These are phyloP conservation scores for Leptothorax acervorum DNA, from an alignment of 2,888 invertebrate genomes.

Conservation along the genomic window DNA sequence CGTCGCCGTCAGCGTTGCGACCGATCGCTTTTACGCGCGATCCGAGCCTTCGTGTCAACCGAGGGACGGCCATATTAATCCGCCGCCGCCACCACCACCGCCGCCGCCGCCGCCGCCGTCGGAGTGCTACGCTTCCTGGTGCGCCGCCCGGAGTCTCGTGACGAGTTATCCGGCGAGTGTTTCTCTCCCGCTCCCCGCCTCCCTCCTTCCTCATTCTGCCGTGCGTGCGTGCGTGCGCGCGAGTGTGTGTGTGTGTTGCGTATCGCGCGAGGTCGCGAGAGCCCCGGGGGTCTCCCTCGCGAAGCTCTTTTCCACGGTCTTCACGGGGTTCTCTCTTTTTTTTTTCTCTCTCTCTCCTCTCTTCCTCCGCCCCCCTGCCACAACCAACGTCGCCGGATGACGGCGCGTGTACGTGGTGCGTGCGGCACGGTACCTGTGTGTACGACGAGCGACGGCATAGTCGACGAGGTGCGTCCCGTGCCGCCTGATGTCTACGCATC, in stretches of 20 bases:
- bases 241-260: constrained; percentile 8
- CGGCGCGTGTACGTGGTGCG: constrained; percentile 72
- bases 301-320: background rate
- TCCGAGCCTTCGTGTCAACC: constrained; percentile 72
- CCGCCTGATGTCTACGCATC: constrained; percentile 73
- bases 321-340: background rate
- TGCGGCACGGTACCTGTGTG: constrained; percentile 69
- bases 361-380: background rate
- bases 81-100: constrained; percentile 62
- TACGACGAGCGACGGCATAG: constrained; percentile 70
- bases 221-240: constrained; percentile 44
- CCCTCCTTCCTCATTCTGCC: background rate
- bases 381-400: constrained; percentile 66
- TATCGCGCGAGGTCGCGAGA: constrained; percentile 14
- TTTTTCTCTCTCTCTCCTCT: background rate
- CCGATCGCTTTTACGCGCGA: constrained; percentile 66
- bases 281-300: background rate
- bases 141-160: constrained; percentile 4
- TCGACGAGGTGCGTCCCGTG: constrained; percentile 67
- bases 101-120: constrained; percentile 35
- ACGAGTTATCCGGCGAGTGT: constrained; percentile 26
- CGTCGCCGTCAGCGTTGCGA: constrained; percentile 45
- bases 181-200: background rate
- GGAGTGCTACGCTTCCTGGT: constrained; percentile 35
- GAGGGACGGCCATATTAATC: constrained; percentile 76